Base-by-base conservation (phyloP, 64 coral and sea anemone species). In the Orbicella faveolata region DNA sequence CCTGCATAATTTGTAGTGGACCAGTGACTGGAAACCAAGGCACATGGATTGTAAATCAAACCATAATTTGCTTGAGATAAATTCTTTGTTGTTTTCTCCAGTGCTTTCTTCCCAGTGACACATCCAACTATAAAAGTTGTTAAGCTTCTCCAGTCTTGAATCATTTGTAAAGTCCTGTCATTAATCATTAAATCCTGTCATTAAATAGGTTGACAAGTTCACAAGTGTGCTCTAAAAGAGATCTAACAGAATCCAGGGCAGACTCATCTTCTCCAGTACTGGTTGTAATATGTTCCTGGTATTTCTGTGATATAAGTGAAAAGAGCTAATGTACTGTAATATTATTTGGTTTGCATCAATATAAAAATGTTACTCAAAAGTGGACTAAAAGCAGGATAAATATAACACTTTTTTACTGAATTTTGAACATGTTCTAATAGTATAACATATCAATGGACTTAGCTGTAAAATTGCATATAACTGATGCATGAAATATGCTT, bases 31-130 rank as follows among this genome's bases (percentile, higher is more conserved):
- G 37, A 87, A 87, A 19, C 84, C 67, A 19, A 74, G 68, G 18
- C 19, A 87, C 84, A 87, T 87, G 15, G 84, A 77, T 77, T 88
- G 74, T 19, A 78, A 63, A n/a, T 88, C 75, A 88, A 88, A 88
- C 54, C 55, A 77, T 9, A 78, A 54, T 64, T 88, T 88, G 20
- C 7, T 3, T 2, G 74, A 77, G 13, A 88, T 19, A n/a, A 67
- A 67, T 2, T 70, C 13, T 10, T 85, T 85, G 62, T 70, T 66
- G 35, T 66, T 34, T 20, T 62, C 17, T 34, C 19, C 15, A 16
- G 34, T 39, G 68, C 69, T 9, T 6, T 68, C 62, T 17, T 34
- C 55, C 87, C 74, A 78, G 6, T 74, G 52, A 20, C 34, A 36
- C 41, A 88, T 62, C 41, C 74, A 88, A 3, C 14, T 57, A 65